Evolutionary conservation across 2,113 vertebrate genomes (phyloP).

Genomic region (Melanostigma gelatinosum): DNA sequence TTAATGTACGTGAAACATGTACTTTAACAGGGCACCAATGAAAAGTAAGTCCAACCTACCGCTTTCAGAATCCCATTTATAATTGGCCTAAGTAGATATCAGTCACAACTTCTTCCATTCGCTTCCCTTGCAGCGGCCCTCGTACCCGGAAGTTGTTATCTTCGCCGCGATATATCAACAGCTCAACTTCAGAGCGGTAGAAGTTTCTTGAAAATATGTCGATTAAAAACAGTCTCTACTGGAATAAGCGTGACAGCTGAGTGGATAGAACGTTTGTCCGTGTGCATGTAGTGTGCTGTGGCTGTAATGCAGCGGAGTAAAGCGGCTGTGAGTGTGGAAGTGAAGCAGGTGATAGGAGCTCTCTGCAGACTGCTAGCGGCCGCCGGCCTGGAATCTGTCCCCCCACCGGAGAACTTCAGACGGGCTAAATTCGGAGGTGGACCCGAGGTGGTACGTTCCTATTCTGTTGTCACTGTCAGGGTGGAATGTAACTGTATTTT

Average conservation of each 20-base stretch:
- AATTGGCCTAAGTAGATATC: slow-evolving; percentile 35
- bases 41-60: not conserved
- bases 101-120: not conserved
- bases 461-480: not conserved
- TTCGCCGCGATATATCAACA: slow-evolving; percentile 46
- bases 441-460: slow-evolving; percentile 68
- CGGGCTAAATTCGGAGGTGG: slow-evolving; percentile 79
- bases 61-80: not conserved
- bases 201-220: not conserved
- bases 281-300: too few relatives aligned
- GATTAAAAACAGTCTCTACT: too few relatives aligned
- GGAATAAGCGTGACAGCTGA: not conserved
- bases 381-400: slow-evolving; percentile 66
- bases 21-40: not conserved
- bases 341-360: slow-evolving; percentile 75
- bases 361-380: slow-evolving; percentile 73
- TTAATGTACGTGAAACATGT: too few relatives aligned
- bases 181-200: not conserved
- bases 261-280: fast-evolving
- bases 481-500: not conserved
- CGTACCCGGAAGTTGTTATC: slow-evolving; percentile 39
- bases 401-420: slow-evolving; percentile 79
- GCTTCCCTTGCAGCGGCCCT: slow-evolving; percentile 47
- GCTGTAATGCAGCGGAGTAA: slow-evolving; percentile 67
- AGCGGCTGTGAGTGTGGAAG: slow-evolving; percentile 69